Evolutionary conservation across 2,797 vertebrate species (phyloP).

Genomic region (Manis javanica): DNA sequence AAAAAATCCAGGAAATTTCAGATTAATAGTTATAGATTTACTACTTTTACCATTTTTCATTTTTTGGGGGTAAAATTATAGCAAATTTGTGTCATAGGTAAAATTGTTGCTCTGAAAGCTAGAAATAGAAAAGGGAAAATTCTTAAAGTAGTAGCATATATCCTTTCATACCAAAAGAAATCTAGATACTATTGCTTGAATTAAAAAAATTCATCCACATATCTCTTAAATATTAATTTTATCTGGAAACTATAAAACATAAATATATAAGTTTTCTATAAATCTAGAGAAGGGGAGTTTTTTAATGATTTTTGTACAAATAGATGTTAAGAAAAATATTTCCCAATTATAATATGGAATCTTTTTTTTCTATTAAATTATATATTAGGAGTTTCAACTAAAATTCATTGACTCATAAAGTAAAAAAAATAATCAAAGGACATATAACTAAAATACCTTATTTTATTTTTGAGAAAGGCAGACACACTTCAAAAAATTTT

Average conservation of each 20-base stretch:
- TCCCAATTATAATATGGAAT: slow-evolving; percentile 27
- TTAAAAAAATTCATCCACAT: background rate
- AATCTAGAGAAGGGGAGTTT: slow-evolving; percentile 45
- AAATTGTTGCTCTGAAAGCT: slow-evolving; percentile 50
- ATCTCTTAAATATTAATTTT: slow-evolving; percentile 49
- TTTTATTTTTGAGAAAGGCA: slow-evolving; percentile 31
- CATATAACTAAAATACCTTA: slow-evolving; percentile 30
- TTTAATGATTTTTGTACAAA: slow-evolving; percentile 52
- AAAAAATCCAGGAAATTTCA: slow-evolving; percentile 67
- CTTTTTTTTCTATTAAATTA: slow-evolving; percentile 47
- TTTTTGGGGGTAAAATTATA: slow-evolving; percentile 10
- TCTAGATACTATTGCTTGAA: slow-evolving; percentile 33
- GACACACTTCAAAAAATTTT: background rate
- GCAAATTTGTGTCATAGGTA: slow-evolving; percentile 25
- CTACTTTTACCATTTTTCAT: slow-evolving; percentile 27
- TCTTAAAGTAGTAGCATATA: slow-evolving; percentile 58
- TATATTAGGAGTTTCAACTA: slow-evolving; percentile 20
- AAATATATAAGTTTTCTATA: background rate
- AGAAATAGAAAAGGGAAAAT: slow-evolving; percentile 52
- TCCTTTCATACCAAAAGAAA: slow-evolving; percentile 65
- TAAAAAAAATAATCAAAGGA: background rate
- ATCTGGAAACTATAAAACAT: slow-evolving; percentile 45
- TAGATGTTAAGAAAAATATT: slow-evolving; percentile 55
- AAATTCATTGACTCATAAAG: slow-evolving; percentile 24
- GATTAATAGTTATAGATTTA: slow-evolving; percentile 64